Evolutionary conservation across 2,113 vertebrate genomes (phyloP).

Genomic region (Lampris incognitus): DNA sequence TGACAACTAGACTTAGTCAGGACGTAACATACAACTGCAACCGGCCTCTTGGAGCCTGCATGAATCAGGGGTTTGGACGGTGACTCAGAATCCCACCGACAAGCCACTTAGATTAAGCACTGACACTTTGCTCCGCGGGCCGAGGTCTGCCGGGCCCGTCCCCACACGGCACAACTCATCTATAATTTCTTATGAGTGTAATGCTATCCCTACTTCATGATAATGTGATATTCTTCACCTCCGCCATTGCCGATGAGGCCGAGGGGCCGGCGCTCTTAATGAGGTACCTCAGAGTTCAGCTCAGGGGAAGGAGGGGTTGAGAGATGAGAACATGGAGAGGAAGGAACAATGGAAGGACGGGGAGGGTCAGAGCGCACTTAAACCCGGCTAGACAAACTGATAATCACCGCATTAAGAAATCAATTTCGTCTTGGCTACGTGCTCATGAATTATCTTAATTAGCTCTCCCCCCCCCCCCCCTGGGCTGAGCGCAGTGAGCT

Average conservation of each 20-base stretch:
- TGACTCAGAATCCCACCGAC: slow-evolving; percentile 68
- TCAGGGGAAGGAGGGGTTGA: slow-evolving; percentile 48
- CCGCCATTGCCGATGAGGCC: slow-evolving; percentile 75
- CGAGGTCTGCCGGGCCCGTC: slow-evolving; percentile 45
- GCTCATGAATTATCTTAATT: slow-evolving; percentile 13
- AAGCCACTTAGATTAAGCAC: slow-evolving; percentile 71
- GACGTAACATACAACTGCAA: no score
- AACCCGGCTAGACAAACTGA: slow-evolving; percentile 9
- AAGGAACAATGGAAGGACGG: slow-evolving; percentile 10
- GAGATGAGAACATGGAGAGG: slow-evolving; percentile 26
- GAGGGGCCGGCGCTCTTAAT: slow-evolving; percentile 73
- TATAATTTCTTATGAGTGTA: slow-evolving; percentile 86
- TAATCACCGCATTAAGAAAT: slow-evolving; percentile 11
- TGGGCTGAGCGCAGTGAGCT: not conserved
- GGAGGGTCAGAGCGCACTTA: not conserved
- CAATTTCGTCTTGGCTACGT: not conserved
- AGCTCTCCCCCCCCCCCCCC: not conserved
- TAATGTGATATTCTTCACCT: slow-evolving; percentile 85
- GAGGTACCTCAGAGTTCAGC: slow-evolving; percentile 77
- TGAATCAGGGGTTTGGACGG: slow-evolving; percentile 31
- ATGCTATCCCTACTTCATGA: slow-evolving; percentile 84
- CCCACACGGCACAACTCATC: slow-evolving; percentile 78
- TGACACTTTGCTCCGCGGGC: slow-evolving; percentile 12
- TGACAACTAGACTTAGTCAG: no score
- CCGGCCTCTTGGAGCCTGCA: not conserved